Percentiles rank a stretch among this genome's conserved stretches.
phyloP scores from a whole-genome alignment of 2,888 invertebrate species.

The Agrilus biguttatus region DNA sequence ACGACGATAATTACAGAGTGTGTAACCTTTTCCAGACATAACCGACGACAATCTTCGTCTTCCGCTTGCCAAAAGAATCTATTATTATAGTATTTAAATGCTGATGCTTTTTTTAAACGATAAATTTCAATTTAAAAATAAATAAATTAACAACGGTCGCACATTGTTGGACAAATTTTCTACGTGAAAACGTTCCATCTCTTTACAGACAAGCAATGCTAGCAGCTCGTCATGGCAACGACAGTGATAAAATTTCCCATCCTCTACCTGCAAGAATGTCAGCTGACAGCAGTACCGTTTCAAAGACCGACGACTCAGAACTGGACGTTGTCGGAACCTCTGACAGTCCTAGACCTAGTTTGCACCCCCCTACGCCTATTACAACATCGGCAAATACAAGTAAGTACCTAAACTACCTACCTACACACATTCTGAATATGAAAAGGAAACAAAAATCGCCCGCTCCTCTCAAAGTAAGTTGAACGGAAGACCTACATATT shows the following conservation, averaged over 20 bases:
- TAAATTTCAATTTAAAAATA: no score
- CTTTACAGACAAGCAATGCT: constrained; percentile 61
- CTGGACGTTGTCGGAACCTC: constrained; percentile 81
- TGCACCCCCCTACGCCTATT: constrained; percentile 28
- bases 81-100: no score
- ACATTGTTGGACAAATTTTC: background rate
- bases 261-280: constrained; percentile 31
- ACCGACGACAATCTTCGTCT: no score
- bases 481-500: constrained; percentile 4
- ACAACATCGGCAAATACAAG: constrained; percentile 23
- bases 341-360: constrained; percentile 60
- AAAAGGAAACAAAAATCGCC: background rate
- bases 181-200: background rate
- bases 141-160: no score
- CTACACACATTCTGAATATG: no score
- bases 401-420: constrained; percentile 8
- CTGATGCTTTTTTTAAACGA: no score
- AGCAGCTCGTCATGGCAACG: constrained; percentile 33
- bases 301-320: constrained; percentile 69
- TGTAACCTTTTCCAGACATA: no score
- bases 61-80: no score
- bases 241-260: constrained; percentile 40
- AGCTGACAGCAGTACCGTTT: constrained; percentile 37
- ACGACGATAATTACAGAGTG: no score
- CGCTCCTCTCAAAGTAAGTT: constrained; percentile 3